phyloP scores from a whole-genome alignment of 1,140 invertebrate genomes.

The Drosophila watanabei region DNA sequence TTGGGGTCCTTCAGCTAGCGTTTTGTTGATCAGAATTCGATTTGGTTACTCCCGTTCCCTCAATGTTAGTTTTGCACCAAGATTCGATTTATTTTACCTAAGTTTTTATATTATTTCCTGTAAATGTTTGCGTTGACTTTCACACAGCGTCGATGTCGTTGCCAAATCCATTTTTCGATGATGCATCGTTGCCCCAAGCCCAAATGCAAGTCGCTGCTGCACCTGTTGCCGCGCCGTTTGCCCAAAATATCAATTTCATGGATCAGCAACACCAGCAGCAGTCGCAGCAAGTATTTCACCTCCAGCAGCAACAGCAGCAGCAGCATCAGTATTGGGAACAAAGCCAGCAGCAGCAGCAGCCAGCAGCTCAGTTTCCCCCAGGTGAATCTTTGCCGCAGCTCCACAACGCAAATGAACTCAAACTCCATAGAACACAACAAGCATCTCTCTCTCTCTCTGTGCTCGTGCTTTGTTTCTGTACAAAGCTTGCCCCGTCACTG shows the following conservation, averaged over 20 bases:
- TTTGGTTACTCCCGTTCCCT: neutral
- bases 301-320: constrained; percentile 39
- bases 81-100: constrained; percentile 4
- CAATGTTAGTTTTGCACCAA: constrained; percentile 16
- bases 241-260: constrained; percentile 50
- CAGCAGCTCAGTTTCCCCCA: constrained; percentile 63
- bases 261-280: constrained; percentile 58
- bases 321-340: constrained; percentile 44
- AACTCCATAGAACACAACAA: constrained; percentile 35
- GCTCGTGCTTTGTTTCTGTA: constrained; percentile 68
- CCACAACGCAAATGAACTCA: constrained; percentile 12
- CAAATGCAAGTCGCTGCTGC: constrained; percentile 35
- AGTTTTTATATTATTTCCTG: constrained; percentile 36
- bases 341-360: constrained; percentile 35
- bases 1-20: neutral
- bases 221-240: constrained; percentile 39
- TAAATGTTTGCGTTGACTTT: constrained; percentile 57
- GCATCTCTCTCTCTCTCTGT: constrained; percentile 34
- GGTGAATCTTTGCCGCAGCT: constrained; percentile 58
- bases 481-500: constrained; percentile 62
- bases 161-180: constrained; percentile 84
- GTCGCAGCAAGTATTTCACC: constrained; percentile 30
- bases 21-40: neutral
- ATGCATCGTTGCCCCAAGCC: constrained; percentile 57
- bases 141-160: constrained; percentile 59